Evolutionary conservation across 2,113 vertebrate species (phyloP).

Genomic region (Mormyrus iriodes): DNA sequence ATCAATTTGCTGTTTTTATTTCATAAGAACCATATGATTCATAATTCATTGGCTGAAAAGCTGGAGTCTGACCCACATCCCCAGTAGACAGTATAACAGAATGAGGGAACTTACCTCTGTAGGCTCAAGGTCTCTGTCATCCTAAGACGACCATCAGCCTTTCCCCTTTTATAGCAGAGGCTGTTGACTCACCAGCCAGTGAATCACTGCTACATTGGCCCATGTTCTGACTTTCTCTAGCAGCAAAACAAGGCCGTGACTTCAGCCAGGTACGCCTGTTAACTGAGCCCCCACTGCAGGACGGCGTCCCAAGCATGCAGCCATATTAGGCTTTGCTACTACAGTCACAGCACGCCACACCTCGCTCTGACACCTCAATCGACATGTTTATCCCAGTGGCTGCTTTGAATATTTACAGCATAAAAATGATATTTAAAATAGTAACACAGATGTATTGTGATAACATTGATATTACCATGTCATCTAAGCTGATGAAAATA

Average conservation of each 20-base stretch:
- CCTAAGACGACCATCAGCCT: neutral
- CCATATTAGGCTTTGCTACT: neutral
- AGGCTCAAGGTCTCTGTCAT: slow-evolving; percentile 14
- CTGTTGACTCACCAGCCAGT: slow-evolving; percentile 10
- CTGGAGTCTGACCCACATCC: neutral
- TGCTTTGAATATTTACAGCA: neutral
- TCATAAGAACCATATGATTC: neutral
- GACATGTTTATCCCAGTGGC: neutral
- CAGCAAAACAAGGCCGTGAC: neutral
- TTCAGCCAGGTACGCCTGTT: neutral
- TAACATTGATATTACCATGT: neutral
- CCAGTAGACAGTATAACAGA: neutral
- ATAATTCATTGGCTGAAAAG: neutral
- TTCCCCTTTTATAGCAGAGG: neutral
- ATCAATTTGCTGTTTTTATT: neutral
- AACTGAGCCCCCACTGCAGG: neutral
- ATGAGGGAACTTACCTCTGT: slow-evolving; percentile 11
- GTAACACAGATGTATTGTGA: neutral
- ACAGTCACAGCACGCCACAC: neutral
- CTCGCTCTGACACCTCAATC: neutral
- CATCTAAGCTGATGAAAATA: neutral
- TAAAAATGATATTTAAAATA: neutral
- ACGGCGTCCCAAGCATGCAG: neutral
- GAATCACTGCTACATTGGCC: slow-evolving; percentile 1
- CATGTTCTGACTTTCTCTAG: neutral